Percentiles rank a stretch among this genome's conserved stretches.
Evolutionary conservation across 2,113 vertebrate genomes (phyloP).

Genomic region (Loxodonta africana): DNA sequence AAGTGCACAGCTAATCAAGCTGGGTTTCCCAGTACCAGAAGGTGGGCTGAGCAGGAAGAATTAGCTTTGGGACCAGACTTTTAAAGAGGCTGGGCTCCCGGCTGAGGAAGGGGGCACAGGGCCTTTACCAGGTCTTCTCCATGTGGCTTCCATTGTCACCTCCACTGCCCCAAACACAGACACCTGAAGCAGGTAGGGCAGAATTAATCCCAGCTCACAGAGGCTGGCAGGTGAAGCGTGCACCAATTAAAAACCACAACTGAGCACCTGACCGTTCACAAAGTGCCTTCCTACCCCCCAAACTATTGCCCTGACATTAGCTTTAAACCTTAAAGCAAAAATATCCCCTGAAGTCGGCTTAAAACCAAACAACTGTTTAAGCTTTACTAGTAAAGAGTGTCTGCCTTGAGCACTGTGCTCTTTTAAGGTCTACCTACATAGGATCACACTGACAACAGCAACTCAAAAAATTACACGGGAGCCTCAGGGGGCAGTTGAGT

Average conservation of each 20-base stretch:
- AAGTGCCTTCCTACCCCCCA: not conserved
- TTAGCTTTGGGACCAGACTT: not conserved
- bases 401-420: no score
- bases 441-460: not conserved
- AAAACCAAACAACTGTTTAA: no score
- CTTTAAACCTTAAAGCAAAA: not conserved
- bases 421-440: no score
- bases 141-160: accelerated
- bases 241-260: not conserved
- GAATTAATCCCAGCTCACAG: not conserved
- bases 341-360: no score
- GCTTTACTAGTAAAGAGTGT: no score
- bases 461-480: not conserved
- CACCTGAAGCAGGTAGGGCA: no score
- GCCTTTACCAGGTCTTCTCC: not conserved
- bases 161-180: not conserved
- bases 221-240: not conserved
- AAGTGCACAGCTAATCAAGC: conserved; percentile 12
- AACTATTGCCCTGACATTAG: not conserved
- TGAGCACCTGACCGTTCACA: accelerated
- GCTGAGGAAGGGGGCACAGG: accelerated
- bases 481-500: not conserved
- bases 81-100: not conserved
- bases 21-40: not conserved
- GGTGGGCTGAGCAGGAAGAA: not conserved